Conservation (phyloP, 1,140 invertebrate genomes). For the Helicoverpa armigera region DNA sequence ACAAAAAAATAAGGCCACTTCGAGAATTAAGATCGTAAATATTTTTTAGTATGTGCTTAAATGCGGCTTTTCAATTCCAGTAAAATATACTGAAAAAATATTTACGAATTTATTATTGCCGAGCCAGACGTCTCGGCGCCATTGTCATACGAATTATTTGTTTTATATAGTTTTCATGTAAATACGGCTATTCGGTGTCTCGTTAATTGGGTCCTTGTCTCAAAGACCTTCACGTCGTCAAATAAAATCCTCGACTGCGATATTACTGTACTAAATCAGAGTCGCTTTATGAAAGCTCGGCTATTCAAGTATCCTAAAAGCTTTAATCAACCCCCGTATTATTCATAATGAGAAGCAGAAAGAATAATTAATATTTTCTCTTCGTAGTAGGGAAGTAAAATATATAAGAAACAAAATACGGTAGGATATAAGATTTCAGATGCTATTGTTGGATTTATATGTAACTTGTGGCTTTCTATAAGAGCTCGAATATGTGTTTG, state of each 20-base stretch:
- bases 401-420: too few relatives aligned
- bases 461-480: too few relatives aligned
- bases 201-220: not conserved
- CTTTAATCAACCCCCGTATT: conserved; percentile 7
- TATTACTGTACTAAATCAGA: conserved; percentile 5
- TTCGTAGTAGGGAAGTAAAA: not conserved
- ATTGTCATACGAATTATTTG: not conserved
- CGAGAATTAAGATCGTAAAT: too few relatives aligned
- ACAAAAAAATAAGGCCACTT: too few relatives aligned
- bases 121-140: not conserved
- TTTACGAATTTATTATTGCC: not conserved
- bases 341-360: not conserved
- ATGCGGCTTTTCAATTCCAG: too few relatives aligned
- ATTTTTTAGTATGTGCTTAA: too few relatives aligned
- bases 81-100: too few relatives aligned
- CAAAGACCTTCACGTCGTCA: not conserved
- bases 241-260: not conserved
- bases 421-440: too few relatives aligned
- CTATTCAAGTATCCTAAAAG: conserved; percentile 7
- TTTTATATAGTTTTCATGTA: conserved; percentile 5
- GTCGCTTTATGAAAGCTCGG: not conserved
- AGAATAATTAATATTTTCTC: conserved; percentile 10
- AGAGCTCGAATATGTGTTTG: too few relatives aligned
- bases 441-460: too few relatives aligned
- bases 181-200: not conserved